These are phyloP conservation scores for Lamprotornis superbus DNA, from an alignment of 2,113 vertebrate genomes.

Conservation along the genomic window DNA sequence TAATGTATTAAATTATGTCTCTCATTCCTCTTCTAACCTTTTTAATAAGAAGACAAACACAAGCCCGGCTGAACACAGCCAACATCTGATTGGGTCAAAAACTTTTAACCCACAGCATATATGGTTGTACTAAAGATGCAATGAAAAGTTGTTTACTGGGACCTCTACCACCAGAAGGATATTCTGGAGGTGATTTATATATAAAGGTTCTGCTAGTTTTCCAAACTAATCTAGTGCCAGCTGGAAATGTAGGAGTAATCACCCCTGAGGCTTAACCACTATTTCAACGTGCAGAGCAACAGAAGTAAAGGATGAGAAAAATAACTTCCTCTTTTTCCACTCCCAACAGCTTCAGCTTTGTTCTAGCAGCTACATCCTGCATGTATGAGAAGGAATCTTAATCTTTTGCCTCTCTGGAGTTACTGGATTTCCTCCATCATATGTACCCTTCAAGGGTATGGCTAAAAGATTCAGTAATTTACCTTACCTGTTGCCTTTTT, in stretches of 20 bases:
- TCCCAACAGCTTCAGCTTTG: background rate
- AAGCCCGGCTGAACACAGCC: background rate
- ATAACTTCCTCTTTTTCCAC: background rate
- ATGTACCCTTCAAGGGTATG: background rate
- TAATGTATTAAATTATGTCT: background rate
- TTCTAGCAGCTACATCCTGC: background rate
- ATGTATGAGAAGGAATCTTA: background rate
- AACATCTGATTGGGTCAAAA: background rate
- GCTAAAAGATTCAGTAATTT: background rate
- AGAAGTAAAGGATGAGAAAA: background rate
- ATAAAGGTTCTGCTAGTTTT: background rate
- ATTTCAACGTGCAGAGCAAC: background rate
- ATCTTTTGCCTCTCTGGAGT: background rate
- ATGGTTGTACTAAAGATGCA: background rate
- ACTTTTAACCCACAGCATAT: background rate
- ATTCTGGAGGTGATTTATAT: background rate
- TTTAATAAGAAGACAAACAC: conserved; percentile 12
- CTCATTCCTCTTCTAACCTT: background rate
- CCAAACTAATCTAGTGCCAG: background rate
- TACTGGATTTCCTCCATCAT: background rate
- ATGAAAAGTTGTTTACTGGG: background rate
- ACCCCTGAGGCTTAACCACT: background rate
- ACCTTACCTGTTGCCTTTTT: background rate
- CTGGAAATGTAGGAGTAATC: background rate
- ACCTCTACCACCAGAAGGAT: background rate